Conservation (phyloP, 2,888 invertebrate species). For the Apodemia duryi region DNA sequence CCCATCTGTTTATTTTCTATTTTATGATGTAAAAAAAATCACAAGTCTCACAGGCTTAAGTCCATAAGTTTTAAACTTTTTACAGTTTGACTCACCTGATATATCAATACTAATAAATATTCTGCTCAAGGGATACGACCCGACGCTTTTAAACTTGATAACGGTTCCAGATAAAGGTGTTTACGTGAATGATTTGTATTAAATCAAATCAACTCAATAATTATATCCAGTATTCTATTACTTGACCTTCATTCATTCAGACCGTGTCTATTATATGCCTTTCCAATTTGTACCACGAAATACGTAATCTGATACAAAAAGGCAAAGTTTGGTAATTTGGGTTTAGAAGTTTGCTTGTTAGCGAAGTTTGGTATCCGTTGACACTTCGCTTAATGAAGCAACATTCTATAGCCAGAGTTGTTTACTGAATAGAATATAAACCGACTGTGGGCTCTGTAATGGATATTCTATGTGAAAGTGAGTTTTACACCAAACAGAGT, state of each 20-base stretch:
- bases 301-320: constrained; percentile 21
- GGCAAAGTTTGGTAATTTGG: constrained; percentile 34
- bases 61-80: too few species aligned
- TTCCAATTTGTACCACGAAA: constrained; percentile 2
- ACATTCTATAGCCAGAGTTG: constrained; percentile 14
- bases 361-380: constrained; percentile 29
- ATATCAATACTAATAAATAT: too few species aligned
- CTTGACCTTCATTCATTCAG: not conserved
- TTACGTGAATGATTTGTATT: not conserved
- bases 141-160: too few species aligned
- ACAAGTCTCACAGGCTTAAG: too few species aligned
- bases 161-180: too few species aligned
- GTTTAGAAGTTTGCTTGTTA: constrained; percentile 41
- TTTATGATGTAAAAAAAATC: too few species aligned
- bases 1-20: too few species aligned
- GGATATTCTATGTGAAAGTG: not conserved
- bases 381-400: constrained; percentile 29
- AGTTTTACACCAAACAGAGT: too few species aligned
- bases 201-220: not conserved
- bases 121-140: too few species aligned
- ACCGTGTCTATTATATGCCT: not conserved
- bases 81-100: too few species aligned
- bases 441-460: not conserved
- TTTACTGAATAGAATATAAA: not conserved
- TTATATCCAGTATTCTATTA: not conserved